Base-by-base conservation (phyloP, 1,140 invertebrate species). In the Cotesia glomerata region DNA sequence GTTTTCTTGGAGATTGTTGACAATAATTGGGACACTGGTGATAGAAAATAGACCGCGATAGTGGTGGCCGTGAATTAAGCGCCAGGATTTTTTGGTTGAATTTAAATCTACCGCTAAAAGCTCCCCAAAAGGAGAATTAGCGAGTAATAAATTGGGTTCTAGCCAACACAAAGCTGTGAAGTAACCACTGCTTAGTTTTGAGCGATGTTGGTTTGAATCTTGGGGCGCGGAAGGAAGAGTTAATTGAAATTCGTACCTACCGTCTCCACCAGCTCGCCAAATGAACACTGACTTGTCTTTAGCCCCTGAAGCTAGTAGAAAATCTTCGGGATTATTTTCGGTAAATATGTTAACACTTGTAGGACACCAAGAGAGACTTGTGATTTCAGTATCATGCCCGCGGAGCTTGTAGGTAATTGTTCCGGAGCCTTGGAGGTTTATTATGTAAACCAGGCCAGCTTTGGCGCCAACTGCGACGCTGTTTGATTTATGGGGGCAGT, bases 291-390 rank as follows among this genome's bases (percentile, higher is more conserved):
- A 80, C 65, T 84, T 84, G 75, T 89, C 88, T 78, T 86, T 88
- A 18, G 82, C 84, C 26, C 86, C 88, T 65, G 89, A 89, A 58
- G 90, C 90, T 65, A 91, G 80, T 18, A 90, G 77, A 61, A 84
- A 83, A 71, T 89, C 88, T 75, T 80, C 84, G 35, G 77, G 34
- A 18, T 18, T 26, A 7, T 4, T 72, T 14, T 76, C 62, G 71
- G 72, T 74, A 32, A 90, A 79, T 62, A 91, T 78, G 84, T 90
- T 90, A 36, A 84, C 74, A 45, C 88, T 81, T 18, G 85, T 81
- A 11, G 93, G 93, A 86, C 93, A 94, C 93, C 93, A 95, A 36
- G 90, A 89, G 32, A 95, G 74, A 74, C 90, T 91, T 5, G 90
- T 81, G 56, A 95, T 88, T 76, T 93, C 91, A n/a, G 89, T 88